A percentile compares a stretch with the other conserved stretches of the same genome.
These are phyloP conservation scores for Microchirus variegatus DNA, from an alignment of 2,797 vertebrate species.

Conservation along the genomic window DNA sequence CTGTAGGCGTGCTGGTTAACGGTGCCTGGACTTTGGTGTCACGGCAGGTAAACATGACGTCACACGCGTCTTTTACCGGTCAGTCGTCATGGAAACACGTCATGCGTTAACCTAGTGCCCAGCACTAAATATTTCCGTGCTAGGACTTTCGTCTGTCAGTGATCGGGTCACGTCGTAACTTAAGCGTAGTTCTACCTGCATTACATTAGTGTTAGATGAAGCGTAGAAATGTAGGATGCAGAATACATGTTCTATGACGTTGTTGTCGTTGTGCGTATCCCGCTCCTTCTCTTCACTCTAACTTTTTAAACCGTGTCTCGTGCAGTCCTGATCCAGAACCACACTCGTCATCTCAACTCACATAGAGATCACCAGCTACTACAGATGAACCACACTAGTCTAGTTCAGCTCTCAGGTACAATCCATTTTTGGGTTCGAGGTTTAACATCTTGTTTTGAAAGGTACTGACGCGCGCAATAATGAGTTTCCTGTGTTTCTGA, in stretches of 20 bases:
- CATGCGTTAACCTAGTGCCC: too few species aligned
- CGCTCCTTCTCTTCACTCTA: conserved; percentile 4
- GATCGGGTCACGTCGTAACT: conserved; percentile 37
- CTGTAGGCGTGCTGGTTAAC: too few species aligned
- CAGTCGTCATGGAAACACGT: too few species aligned
- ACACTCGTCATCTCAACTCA: neutral
- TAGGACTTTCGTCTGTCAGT: conserved; percentile 53
- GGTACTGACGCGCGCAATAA: conserved; percentile 22
- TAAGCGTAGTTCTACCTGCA: conserved; percentile 14
- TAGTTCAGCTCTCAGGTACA: conserved; percentile 67
- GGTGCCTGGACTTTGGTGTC: too few species aligned
- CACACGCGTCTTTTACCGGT: too few species aligned
- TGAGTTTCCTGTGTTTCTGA: conserved; percentile 24
- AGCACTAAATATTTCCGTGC: too few species aligned
- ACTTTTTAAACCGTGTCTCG: neutral
- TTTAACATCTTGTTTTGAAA: conserved; percentile 4
- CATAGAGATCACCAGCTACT: conserved; percentile 50
- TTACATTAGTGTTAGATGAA: conserved; percentile 27
- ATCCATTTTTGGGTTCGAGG: conserved; percentile 30
- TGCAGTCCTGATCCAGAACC: neutral
- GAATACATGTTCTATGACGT: conserved; percentile 4
- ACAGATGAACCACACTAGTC: conserved; percentile 42
- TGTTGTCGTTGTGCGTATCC: neutral
- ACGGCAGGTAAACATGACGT: too few species aligned
- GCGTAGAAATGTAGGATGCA: conserved; percentile 7